Evolutionary conservation across 64 coral and sea anemone genomes (phyloP), one percentile per base, ranked within the genome.

Genomic region (Platygyra sinensis): DNA sequence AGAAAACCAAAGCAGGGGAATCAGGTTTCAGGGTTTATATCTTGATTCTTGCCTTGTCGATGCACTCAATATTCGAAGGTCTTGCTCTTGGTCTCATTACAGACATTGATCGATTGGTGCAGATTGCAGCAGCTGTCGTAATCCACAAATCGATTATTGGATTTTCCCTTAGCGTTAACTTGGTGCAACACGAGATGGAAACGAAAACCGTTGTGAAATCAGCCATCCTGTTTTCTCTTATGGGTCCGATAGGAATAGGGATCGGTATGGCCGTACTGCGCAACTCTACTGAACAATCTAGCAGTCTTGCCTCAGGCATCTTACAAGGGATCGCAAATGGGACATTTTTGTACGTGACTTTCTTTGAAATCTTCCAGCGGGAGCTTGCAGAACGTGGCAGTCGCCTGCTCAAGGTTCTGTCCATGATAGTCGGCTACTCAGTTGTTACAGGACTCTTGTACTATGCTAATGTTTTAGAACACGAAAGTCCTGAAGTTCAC

Each of bases 31-130:
- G 96, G 32, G 82, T 91, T 19, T 98, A 98, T 73, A 92, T 98
- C 83, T 87, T 98, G 28, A 73, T 98, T 9, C 36, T 98, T 57
- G 96, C 96, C 0, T 78, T 98, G 10, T 98, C 96, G 1, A 32
- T 98, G 24, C 96, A 98, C 50, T 94, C 96, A 25, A 18, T 98
- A 13, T 98, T 98, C 62, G 96, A 98, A 93, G 96, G 96, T 24
- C 55, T 98, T 19, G 96, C 96, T 16, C 36, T 98, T 13, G 96
- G 96, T 10, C 76, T 98, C 30, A 83, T 98, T 46, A 30, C 73
- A 77, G 87, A 98, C 59, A 39, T 93, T 27, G 72, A 88, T 31
- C 93, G 90, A 9, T 50, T 98, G 22, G 74, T 69, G 8, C 87
- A 98, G 46, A 74, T 98, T 24, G 55, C 93, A 52, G 80, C 49